Evolutionary conservation across 1,140 invertebrate genomes (phyloP).

Genomic region (Ostrea denselamellosa): DNA sequence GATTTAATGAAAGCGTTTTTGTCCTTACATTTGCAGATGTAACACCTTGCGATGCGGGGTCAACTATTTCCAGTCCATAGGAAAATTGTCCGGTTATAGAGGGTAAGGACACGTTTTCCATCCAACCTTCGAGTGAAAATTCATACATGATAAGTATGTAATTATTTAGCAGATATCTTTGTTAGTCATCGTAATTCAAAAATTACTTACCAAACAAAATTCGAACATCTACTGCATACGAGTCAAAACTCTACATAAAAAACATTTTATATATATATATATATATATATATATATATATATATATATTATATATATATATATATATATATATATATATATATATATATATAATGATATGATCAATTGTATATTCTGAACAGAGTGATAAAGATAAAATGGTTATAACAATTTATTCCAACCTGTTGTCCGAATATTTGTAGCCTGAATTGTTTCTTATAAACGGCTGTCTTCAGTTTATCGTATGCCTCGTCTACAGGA

Average conservation of each 20-base stretch:
- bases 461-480: conserved; percentile 51
- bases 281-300: background rate
- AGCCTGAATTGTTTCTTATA: conserved; percentile 48
- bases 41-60: conserved; percentile 46
- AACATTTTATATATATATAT: background rate
- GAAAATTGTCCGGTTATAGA: conserved; percentile 57
- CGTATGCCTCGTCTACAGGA: conserved; percentile 56
- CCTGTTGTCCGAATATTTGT: conserved; percentile 31
- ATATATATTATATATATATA: background rate
- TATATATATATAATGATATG: too few species aligned
- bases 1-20: background rate
- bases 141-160: background rate
- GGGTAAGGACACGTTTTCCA: conserved; percentile 48
- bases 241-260: background rate
- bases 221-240: conserved; percentile 10
- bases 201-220: background rate
- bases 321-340: background rate
- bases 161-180: background rate
- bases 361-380: too few species aligned
- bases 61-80: conserved; percentile 57
- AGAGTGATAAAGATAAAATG: too few species aligned
- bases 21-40: conserved; percentile 50
- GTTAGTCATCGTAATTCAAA: background rate
- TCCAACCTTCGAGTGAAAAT: conserved; percentile 43
- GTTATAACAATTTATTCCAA: background rate